Base-by-base conservation (phyloP, 1,140 invertebrate species). In the Aporrectodea caliginosa region DNA sequence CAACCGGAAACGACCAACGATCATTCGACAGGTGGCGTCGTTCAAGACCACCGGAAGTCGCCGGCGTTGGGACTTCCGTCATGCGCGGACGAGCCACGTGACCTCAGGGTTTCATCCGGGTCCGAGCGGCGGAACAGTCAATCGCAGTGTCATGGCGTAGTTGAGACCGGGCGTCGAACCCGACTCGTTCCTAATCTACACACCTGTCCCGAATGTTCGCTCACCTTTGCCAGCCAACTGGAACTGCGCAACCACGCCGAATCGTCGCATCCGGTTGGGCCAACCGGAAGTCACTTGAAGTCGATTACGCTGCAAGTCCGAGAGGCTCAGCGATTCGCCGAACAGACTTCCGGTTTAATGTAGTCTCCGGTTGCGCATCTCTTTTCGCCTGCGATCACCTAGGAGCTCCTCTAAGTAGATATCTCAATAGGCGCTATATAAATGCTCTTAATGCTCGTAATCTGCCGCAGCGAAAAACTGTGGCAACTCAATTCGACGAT, bases 321-420 rank as follows among this genome's bases (percentile, higher is more conserved):
- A 58, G 6, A 58, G 6, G 43, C 43, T 58, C 43, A 58, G 43
- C 43, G 43, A 22, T 6, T 58, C 43, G 6, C 22, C 22, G 43
- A n/a, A n/a, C n/a, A n/a, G n/a, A n/a, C 43, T 58, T 58, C 43
- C 43, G 43, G 43, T 58, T 58, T 58, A n/a, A n/a, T n/a, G n/a
- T n/a, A n/a, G n/a, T n/a, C n/a, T n/a, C n/a, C n/a, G n/a, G n/a
- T n/a, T n/a, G n/a, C n/a, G n/a, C n/a, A n/a, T n/a, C n/a, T n/a
- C n/a, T n/a, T n/a, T n/a, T n/a, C n/a, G n/a, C n/a, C n/a, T n/a
- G n/a, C n/a, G n/a, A n/a, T n/a, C n/a, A n/a, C n/a, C n/a, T n/a
- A n/a, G n/a, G n/a, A n/a, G n/a, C n/a, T n/a, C n/a, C n/a, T n/a
- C n/a, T n/a, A n/a, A n/a, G n/a, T n/a, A n/a, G n/a, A n/a, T n/a